Base-by-base conservation (phyloP, 2,113 vertebrate genomes). In the Poeciliopsis retropinna region DNA sequence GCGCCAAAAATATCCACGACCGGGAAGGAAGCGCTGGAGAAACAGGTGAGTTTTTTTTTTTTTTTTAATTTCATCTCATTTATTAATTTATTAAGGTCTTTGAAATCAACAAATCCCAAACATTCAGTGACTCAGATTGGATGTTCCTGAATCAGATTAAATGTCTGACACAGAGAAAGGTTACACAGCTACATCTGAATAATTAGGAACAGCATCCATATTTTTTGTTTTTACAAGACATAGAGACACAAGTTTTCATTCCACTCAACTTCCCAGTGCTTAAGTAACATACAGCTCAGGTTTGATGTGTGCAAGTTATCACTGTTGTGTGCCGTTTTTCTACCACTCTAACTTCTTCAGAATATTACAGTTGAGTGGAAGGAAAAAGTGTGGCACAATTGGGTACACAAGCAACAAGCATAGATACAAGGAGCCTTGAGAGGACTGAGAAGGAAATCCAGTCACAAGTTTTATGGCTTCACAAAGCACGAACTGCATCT, bases 21-120 rank as follows among this genome's bases (percentile, higher is more conserved):
- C 3, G 95, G 92, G 64, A 97, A 94, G 82, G 97, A 98, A 72
- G 92, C 95, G 29, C 87, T 97, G 91, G 97, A 98, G 79, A 99
- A 98, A 88, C 97, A 97, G 97, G 98, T 98, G 95, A 91, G 86
- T 61, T 57, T 60, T 41, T 67, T 15, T 11, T 37, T 12, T 10
- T 9, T 9, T 34, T 10, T 19, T 19, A 47, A 47, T 47, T 47
- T 1, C 25, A 2, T 54, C 15, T 25, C 0, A 25, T 54, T 54
- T 25, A 54, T 54, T 54, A 25, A 22, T 25, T 41, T 4, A n/a
- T 22, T 9, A 17, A 70, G 25, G 17, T 5, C 7, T 15, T 13
- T 57, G 8, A 25, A 15, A 25, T 25, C 27, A 44, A 34, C 2
- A 0, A 54, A 67, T 22, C 60, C 17, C 70, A 15, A 47, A 27